Evolutionary conservation across 2,797 vertebrate genomes (phyloP).

Genomic region (Vultur gryphus): DNA sequence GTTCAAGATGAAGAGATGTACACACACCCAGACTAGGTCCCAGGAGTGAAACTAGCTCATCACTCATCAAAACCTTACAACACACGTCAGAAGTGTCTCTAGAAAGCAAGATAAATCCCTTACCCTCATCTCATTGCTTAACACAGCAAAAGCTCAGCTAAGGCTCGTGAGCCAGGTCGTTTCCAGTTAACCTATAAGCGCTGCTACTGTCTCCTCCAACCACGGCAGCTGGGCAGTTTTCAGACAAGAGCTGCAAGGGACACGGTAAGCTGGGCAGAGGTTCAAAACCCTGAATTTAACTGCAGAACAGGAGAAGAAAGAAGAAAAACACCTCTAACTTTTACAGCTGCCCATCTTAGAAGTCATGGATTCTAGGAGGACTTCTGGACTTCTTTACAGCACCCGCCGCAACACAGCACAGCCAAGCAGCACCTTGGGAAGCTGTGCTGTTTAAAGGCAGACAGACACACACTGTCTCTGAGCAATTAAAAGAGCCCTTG

Average conservation of each 20-base stretch:
- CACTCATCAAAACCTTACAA: not conserved
- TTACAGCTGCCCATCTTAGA: not conserved
- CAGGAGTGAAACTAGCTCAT: not conserved
- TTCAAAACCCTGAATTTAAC: not conserved
- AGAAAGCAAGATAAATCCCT: not conserved
- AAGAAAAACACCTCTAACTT: not conserved
- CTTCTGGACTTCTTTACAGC: not conserved
- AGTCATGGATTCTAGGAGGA: not conserved
- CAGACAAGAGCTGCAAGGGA: not conserved
- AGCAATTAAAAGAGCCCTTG: not conserved
- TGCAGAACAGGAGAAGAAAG: not conserved
- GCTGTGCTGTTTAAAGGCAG: not conserved
- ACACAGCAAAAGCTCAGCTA: not conserved
- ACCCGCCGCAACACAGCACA: not conserved
- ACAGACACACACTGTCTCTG: not conserved
- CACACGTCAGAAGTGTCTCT: not conserved
- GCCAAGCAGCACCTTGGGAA: not conserved
- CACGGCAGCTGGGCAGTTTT: rapidly evolving
- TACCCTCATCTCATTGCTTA: not conserved
- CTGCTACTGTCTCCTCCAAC: not conserved
- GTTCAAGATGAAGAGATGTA: not conserved
- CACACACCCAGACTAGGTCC: not conserved
- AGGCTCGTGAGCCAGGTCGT: not conserved
- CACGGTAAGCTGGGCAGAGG: not conserved
- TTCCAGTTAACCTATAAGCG: not conserved